A percentile compares a stretch with the other conserved stretches of the same genome.
phyloP scores from a whole-genome alignment of 2,888 invertebrate genomes.

The Ochlodes sylvanus region DNA sequence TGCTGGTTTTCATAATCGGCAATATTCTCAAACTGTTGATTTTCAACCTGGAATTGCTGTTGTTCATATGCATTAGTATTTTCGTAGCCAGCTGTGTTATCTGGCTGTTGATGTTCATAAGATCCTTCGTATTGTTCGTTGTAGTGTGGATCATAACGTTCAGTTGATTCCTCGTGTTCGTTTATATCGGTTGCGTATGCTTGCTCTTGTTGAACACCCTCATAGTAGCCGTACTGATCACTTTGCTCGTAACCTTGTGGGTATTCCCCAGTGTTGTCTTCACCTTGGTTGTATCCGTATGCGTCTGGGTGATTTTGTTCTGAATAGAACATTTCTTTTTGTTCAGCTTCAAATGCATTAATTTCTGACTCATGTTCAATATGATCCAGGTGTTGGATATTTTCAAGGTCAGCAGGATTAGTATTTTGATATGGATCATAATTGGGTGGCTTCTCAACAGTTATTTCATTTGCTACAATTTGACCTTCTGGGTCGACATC shows the following conservation, averaged over 20 bases:
- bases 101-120: conserved; percentile 38
- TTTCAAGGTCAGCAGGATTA: neutral
- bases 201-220: conserved; percentile 56
- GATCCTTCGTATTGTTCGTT: conserved; percentile 60
- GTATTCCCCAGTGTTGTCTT: conserved; percentile 36
- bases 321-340: conserved; percentile 65
- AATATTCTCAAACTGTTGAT: conserved; percentile 36
- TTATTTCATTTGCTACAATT: neutral
- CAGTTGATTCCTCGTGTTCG: conserved; percentile 62
- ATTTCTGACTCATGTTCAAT: conserved; percentile 49
- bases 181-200: conserved; percentile 55
- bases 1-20: conserved; percentile 42
- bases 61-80: conserved; percentile 17
- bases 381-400: neutral
- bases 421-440: neutral
- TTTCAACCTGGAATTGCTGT: conserved; percentile 29
- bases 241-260: conserved; percentile 48
- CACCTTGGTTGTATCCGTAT: conserved; percentile 52
- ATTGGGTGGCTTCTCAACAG: conserved; percentile 4
- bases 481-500: conserved; percentile 1
- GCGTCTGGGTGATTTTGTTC: conserved; percentile 51
- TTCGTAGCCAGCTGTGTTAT: conserved; percentile 31
- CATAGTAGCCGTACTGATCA: conserved; percentile 60
- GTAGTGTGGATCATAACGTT: conserved; percentile 66
- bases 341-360: conserved; percentile 63